Percentiles rank a stretch among this genome's conserved stretches.
Conservation (phyloP, 2,888 invertebrate genomes). For the Ormyrus labotus region DNA sequence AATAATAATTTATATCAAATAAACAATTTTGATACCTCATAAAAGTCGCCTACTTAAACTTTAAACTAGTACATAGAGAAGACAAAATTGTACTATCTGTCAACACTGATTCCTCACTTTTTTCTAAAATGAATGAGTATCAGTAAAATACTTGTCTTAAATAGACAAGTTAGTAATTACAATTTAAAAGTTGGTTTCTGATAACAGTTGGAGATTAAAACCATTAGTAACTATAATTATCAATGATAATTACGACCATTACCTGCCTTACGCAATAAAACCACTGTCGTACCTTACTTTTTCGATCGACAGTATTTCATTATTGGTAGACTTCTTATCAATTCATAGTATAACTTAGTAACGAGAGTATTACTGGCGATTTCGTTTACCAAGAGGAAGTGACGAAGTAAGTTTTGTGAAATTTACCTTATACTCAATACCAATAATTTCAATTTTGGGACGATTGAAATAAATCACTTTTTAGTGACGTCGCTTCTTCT, state of each 20-base stretch:
- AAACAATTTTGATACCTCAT: slow-evolving; percentile 16
- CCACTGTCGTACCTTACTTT: slow-evolving; percentile 68
- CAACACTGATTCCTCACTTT: slow-evolving; percentile 55
- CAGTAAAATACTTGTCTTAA: slow-evolving; percentile 52
- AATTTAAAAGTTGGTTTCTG: slow-evolving; percentile 71
- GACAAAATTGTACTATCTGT: slow-evolving; percentile 46
- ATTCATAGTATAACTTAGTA: slow-evolving; percentile 72
- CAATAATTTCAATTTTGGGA: slow-evolving; percentile 57
- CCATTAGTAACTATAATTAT: slow-evolving; percentile 73
- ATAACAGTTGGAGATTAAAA: slow-evolving; percentile 74
- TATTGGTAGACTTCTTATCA: slow-evolving; percentile 70
- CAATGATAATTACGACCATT: slow-evolving; percentile 69
- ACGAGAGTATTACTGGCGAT: slow-evolving; percentile 71
- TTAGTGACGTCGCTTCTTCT: slow-evolving; percentile 74
- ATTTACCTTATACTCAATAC: slow-evolving; percentile 66
- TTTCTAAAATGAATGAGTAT: slow-evolving; percentile 52
- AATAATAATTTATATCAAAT: slow-evolving; percentile 14
- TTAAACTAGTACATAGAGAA: slow-evolving; percentile 14
- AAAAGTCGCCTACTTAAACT: slow-evolving; percentile 12
- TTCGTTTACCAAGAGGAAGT: slow-evolving; percentile 67
- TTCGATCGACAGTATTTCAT: slow-evolving; percentile 66
- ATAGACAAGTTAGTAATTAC: slow-evolving; percentile 53
- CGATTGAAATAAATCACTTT: slow-evolving; percentile 60
- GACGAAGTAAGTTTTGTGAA: slow-evolving; percentile 66
- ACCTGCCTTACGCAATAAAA: slow-evolving; percentile 70